Base-by-base conservation (phyloP, 2,797 vertebrate genomes). In the Poeciliopsis gracilis region DNA sequence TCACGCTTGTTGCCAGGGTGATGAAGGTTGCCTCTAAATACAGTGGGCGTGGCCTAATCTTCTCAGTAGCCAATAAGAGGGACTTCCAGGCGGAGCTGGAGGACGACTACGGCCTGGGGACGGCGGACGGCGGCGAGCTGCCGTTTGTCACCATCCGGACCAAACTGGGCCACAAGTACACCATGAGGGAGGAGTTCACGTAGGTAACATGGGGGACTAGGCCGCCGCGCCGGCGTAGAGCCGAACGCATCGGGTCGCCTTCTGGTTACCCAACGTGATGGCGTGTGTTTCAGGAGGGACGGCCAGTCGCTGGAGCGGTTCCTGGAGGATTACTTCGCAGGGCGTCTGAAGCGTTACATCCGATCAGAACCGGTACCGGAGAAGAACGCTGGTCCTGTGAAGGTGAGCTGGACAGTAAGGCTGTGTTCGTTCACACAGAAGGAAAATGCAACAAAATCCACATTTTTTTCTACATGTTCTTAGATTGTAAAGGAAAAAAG, bases 101-200 rank as follows among this genome's bases (percentile, higher is more conserved):
- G 78, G 92, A 95, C 0, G 95, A 96, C 61, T 96, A 94, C 5
- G 95, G 95, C 1, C 75, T 96, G 66, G 95, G 94, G 2, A 78
- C 85, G 0, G 88, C 86, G 0, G 95, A 94, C 0, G 92, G 90
- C 20, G 92, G 89, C 15, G 96, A 94, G 13, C 78, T 96, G 12
- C 96, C 96, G 0, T 86, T 96, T 0, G 85, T 96, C 81, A 95
- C 95, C 0, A 92, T 96, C 82, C 86, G 93, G 59, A 96, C 94
- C 38, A 87, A 83, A 55, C 79, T 90, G 73, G 96, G 96, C 43
- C 90, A 95, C 85, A 96, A 96, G 88, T 96, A 91, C 91, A 91
- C 92, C 83, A 96, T 96, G 96, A 92, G 93, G 1, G 96, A 96
- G 86, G 96, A 96, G 90, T 96, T 96, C 88, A 96, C 95, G 96